These are phyloP conservation scores for Arge pagana DNA, from an alignment of 2,888 invertebrate genomes.

Conservation along the genomic window DNA sequence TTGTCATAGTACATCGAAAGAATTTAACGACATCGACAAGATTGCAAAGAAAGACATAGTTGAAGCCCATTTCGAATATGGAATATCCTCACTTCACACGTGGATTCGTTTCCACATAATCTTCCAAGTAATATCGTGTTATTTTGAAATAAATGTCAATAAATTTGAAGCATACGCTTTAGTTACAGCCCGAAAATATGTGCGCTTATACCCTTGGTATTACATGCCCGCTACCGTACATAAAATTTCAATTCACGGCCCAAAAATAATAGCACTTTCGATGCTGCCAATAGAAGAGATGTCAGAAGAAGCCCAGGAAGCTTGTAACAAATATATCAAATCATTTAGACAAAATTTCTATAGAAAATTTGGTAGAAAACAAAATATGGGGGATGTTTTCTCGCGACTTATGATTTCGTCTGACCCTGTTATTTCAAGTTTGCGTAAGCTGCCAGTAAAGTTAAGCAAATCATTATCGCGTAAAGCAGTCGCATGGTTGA, in stretches of 20 bases:
- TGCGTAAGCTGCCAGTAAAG: slow-evolving; percentile 8
- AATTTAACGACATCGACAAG: slow-evolving; percentile 7
- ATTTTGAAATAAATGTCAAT: neutral
- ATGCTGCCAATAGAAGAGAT: too few species aligned
- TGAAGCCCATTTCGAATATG: slow-evolving; percentile 16
- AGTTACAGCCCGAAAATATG: neutral
- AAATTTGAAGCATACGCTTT: neutral
- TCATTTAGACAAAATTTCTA: slow-evolving; percentile 1
- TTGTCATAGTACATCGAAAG: slow-evolving; percentile 3
- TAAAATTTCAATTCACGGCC: neutral
- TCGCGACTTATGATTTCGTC: neutral
- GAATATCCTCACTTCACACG: slow-evolving; percentile 12
- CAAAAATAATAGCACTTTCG: neutral
- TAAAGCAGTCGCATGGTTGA: slow-evolving; percentile 8
- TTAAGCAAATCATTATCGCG: slow-evolving; percentile 13
- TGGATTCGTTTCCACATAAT: slow-evolving; percentile 8
- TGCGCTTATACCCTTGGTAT: neutral
- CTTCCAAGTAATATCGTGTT: neutral
- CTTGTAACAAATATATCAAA: slow-evolving; percentile 29
- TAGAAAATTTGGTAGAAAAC: neutral
- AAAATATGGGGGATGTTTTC: slow-evolving; percentile 4
- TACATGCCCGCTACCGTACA: neutral
- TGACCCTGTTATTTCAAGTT: slow-evolving; percentile 11
- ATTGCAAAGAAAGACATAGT: slow-evolving; percentile 1
- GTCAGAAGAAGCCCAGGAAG: slow-evolving; percentile 5